Conservation (phyloP, 2,888 invertebrate species). For the Glyphotaelius pellucidus region DNA sequence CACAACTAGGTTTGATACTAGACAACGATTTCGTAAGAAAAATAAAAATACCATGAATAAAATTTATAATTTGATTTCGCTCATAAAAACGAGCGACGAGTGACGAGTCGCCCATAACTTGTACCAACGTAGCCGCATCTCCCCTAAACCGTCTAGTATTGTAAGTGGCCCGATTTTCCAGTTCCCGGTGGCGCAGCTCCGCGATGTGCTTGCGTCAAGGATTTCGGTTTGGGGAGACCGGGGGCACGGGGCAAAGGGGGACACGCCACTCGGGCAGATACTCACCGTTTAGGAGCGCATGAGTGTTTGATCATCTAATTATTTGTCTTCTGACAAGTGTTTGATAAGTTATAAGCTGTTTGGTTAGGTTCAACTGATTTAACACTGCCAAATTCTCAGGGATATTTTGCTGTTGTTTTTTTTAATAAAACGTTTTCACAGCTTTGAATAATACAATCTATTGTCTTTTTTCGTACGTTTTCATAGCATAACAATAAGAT, state of each 20-base stretch:
- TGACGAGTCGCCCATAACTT: not conserved
- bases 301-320: not conserved
- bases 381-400: no score
- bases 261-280: not conserved
- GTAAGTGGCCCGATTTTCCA: slow-evolving; percentile 49
- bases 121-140: not conserved
- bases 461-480: no score
- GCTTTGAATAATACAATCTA: no score
- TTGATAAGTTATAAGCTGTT: not conserved
- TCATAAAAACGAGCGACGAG: not conserved
- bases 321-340: not conserved
- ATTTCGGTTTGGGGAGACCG: slow-evolving; percentile 28
- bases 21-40: not conserved
- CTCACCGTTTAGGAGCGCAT: not conserved
- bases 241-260: not conserved
- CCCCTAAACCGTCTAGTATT: not conserved
- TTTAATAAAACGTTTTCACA: no score
- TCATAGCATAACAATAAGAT: no score
- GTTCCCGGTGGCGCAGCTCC: slow-evolving; percentile 16
- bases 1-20: no score
- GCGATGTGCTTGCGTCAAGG: slow-evolving; percentile 38
- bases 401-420: no score
- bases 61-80: not conserved
- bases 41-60: not conserved
- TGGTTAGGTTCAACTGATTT: not conserved